A percentile compares a stretch with the other conserved stretches of the same genome.
These are phyloP conservation scores for Lysiphlebus fabarum DNA, from an alignment of 1,140 invertebrate species.

Conservation along the genomic window DNA sequence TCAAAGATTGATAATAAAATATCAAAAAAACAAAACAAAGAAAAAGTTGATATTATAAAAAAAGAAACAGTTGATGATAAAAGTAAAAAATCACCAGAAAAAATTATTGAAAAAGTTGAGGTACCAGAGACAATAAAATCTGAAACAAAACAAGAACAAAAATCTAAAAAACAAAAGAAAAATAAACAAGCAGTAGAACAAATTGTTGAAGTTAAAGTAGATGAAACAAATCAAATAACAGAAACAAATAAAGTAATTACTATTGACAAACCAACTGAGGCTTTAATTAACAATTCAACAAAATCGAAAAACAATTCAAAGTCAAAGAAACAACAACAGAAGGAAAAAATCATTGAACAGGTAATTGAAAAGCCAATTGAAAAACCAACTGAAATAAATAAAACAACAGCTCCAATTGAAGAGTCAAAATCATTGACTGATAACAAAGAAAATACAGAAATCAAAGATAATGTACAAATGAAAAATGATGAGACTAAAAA, in stretches of 20 bases:
- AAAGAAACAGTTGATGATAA: neutral
- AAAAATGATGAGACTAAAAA: neutral
- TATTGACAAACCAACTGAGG: too few relatives aligned
- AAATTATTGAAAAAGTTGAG: neutral
- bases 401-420: too few relatives aligned
- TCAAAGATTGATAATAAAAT: neutral
- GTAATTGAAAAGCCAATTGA: too few relatives aligned
- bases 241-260: conserved; percentile 8
- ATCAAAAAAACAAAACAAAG: neutral
- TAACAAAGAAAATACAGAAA: too few relatives aligned
- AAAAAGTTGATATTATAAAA: neutral
- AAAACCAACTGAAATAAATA: too few relatives aligned
- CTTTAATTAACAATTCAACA: too few relatives aligned
- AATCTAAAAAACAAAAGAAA: neutral
- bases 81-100: neutral
- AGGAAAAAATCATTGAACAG: too few relatives aligned
- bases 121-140: neutral
- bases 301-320: too few relatives aligned
- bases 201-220: neutral
- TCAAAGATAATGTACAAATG: neutral
- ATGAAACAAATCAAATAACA: conserved; percentile 1
- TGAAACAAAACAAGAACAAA: neutral
- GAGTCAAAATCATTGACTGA: too few relatives aligned
- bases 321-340: too few relatives aligned
- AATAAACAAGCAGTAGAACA: conserved; percentile 4